Evolutionary conservation across 1,140 invertebrate genomes (phyloP).

Genomic region (Drosophila azteca): DNA sequence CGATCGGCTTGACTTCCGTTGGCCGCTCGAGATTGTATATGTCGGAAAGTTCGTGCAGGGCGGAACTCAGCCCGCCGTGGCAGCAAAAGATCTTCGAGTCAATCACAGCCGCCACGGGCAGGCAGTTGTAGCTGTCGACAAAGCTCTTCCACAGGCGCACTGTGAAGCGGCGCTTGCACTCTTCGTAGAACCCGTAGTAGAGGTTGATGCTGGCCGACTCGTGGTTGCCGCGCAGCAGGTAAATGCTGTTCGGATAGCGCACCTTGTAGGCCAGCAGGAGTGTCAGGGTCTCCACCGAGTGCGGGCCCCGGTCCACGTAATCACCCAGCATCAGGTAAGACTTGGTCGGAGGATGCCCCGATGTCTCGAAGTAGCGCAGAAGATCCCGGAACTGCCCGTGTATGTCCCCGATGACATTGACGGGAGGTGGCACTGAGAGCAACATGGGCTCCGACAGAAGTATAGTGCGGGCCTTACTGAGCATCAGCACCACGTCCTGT

Average conservation of each 20-base stretch:
- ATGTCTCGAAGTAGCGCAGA: slow-evolving; percentile 98
- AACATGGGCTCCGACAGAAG: slow-evolving; percentile 98
- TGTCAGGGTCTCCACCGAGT: slow-evolving; percentile 94
- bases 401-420: slow-evolving; percentile 99
- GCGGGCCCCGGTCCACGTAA: slow-evolving; percentile 93
- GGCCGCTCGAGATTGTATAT: slow-evolving; percentile 94
- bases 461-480: slow-evolving; percentile 96
- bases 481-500: slow-evolving; percentile 25
- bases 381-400: slow-evolving; percentile 99
- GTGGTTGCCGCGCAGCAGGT: slow-evolving; percentile 89
- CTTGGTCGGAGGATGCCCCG: slow-evolving; percentile 99
- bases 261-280: slow-evolving; percentile 97
- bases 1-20: slow-evolving; percentile 94
- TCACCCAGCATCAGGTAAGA: slow-evolving; percentile 99
- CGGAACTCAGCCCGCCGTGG: slow-evolving; percentile 94
- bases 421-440: slow-evolving; percentile 96
- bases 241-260: slow-evolving; percentile 93
- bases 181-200: slow-evolving; percentile 97
- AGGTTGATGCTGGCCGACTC: slow-evolving; percentile 88
- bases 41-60: slow-evolving; percentile 94
- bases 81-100: slow-evolving; percentile 99
- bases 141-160: slow-evolving; percentile 99
- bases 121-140: slow-evolving; percentile 85
- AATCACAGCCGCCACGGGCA: slow-evolving; percentile 97
- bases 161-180: slow-evolving; percentile 97